Evolutionary conservation across 2,888 invertebrate species (phyloP).

Genomic region (Hypselothyrea guttata): DNA sequence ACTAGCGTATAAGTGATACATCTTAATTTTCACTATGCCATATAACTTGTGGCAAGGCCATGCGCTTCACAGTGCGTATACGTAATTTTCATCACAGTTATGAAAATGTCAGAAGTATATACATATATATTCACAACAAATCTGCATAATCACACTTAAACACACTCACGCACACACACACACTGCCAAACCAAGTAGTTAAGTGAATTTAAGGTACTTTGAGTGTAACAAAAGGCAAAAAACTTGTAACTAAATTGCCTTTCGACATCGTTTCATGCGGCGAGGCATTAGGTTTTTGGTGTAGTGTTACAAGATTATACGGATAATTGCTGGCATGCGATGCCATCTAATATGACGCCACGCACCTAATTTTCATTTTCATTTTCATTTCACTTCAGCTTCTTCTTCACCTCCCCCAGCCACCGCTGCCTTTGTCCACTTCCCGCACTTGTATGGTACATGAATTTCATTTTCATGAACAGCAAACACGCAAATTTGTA

Average conservation of each 20-base stretch:
- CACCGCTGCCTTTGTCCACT: constrained; percentile 46
- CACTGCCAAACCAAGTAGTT: constrained; percentile 32
- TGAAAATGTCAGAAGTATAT: constrained; percentile 40
- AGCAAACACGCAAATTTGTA: constrained; percentile 54
- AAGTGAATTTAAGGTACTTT: constrained; percentile 50
- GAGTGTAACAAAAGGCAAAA: constrained; percentile 8
- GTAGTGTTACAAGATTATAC: constrained; percentile 74
- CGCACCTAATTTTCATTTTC: constrained; percentile 31
- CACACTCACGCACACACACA: constrained; percentile 3
- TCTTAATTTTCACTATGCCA: neutral
- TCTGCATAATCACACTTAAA: constrained; percentile 37
- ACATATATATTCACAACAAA: constrained; percentile 37
- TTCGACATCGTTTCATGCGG: constrained; percentile 35
- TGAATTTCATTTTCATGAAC: constrained; percentile 63
- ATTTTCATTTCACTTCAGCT: constrained; percentile 2
- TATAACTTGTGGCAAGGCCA: neutral
- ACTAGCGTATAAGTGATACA: constrained; percentile 2
- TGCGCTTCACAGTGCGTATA: constrained; percentile 35
- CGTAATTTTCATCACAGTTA: constrained; percentile 29
- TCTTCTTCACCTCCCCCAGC: constrained; percentile 1
- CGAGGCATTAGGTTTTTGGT: constrained; percentile 48
- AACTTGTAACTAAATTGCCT: constrained; percentile 51
- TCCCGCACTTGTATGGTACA: constrained; percentile 22
- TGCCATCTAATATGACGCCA: constrained; percentile 63
- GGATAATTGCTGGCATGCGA: constrained; percentile 74